Base-by-base conservation (phyloP, 2,888 invertebrate species). In the Galerucella pusilla region DNA sequence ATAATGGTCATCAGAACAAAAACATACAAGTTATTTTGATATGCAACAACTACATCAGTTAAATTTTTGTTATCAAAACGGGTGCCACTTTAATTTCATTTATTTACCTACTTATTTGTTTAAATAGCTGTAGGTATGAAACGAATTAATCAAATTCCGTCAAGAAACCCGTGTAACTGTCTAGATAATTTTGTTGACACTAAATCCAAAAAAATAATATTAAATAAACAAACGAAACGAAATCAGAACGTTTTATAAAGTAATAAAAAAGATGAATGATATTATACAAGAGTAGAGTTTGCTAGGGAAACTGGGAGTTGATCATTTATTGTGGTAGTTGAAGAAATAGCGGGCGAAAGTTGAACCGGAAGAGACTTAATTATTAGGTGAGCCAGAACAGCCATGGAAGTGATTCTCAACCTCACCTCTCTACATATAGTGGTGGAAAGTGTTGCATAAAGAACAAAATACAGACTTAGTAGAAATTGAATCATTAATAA, bases 111-210 rank as follows among this genome's bases (percentile, higher is more conserved):
- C 20, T 20, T 20, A 20, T 52, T 52, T 57, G 20, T 57, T 57
- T 20, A 20, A 57, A 16, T 57, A 57, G 57, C 16, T 57, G 57
- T 20, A 57, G 2, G n/a, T 14, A 2, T n/a, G n/a, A n/a, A n/a
- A 57, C 16, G 57, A 57, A 57, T 57, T 57, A 57, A 57, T 57
- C 57, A 57, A 57, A 57, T 57, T 57, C 57, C 7, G 20, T 57
- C 57, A 57, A 57, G 16, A 11, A 52, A 5, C 7, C n/a, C n/a
- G 7, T 52, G 16, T 57, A 20, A 9, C 57, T 57, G 57, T 57
- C 57, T 16, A 57, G 57, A 57, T 57, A 20, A 57, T 16, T 57
- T 57, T 57, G 57, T 57, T 57, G 57, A 57, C 20, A 16, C 11
- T 57, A 7, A 4, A 52, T 52, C 7, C 7, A 52, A n/a, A 57